Evolutionary conservation across 2,113 vertebrate species (phyloP), one percentile per base, ranked within the genome.

Genomic region (Crotalus helleri): DNA sequence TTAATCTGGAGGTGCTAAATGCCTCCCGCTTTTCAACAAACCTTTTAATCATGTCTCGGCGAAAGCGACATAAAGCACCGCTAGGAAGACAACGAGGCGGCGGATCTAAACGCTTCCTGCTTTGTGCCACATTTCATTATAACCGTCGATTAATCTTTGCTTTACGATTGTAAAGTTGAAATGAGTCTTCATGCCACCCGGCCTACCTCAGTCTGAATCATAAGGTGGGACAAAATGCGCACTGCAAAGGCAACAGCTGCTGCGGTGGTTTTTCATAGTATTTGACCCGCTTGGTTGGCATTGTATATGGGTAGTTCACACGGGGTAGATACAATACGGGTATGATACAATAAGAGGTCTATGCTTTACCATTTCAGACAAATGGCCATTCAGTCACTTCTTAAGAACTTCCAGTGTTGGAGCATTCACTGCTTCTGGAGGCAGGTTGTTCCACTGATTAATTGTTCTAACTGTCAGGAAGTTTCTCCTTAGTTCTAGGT

Each of bases 81-180:
- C 21, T 6, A 39, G 58, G 88, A 88, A 21, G 51, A 39, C 74
- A 64, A 54, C 3, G 0, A 86, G 55, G 13, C 3, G n/a, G 1
- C 12, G 3, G 29, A 5, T 4, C 15, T 5, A 53, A 55, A 87
- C 15, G 33, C 10, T 53, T 87, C 17, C 26, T 49, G 15, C 5
- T 58, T 57, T 58, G 46, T 9, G 19, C 5, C 4, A 2, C 0
- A 0, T 46, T 13, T 29, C 0, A 0, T 7, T 29, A 81, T 29
- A 81, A 2, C 39, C 29, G 33, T 17, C 58, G 33, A 8, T 74
- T 8, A 5, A 44, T 91, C 33, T 46, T 39, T 4, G 26, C 9
- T 92, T 13, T 26, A 69, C 15, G 9, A 53, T 61, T 33, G 1
- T 0, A n/a, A 87, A 88, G 92, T 58, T 39, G 0, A 91, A 58